These are phyloP conservation scores for Mystacides longicornis DNA, from an alignment of 2,888 invertebrate species.

Conservation along the genomic window DNA sequence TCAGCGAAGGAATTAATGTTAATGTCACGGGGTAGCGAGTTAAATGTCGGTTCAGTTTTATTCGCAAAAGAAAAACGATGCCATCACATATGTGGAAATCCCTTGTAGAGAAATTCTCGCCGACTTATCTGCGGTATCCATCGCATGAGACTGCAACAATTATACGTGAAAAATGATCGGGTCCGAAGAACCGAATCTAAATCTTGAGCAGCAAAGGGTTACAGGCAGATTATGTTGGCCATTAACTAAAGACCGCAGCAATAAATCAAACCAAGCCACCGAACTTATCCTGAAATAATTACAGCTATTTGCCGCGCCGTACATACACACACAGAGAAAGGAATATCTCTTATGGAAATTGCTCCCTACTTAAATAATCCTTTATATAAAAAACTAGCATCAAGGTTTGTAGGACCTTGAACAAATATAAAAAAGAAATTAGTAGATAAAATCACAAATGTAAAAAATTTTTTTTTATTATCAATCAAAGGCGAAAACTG, in stretches of 20 bases:
- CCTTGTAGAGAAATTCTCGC: conserved; percentile 1
- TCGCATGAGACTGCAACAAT: conserved; percentile 14
- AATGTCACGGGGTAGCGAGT: too few species aligned
- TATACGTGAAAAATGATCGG: conserved; percentile 13
- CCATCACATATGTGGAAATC: not conserved
- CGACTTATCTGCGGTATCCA: conserved; percentile 1
- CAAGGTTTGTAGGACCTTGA: too few species aligned
- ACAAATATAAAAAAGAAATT: too few species aligned
- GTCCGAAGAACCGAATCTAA: conserved; percentile 11
- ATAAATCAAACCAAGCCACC: conserved; percentile 14
- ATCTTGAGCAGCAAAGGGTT: conserved; percentile 5
- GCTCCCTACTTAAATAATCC: too few species aligned
- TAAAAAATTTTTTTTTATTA: too few species aligned
- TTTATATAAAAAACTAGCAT: too few species aligned
- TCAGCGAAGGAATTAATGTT: too few species aligned
- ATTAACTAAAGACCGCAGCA: conserved; percentile 11
- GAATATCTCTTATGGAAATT: conserved; percentile 1
- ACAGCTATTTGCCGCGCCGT: conserved; percentile 8
- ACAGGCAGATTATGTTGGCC: conserved; percentile 12
- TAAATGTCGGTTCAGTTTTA: too few species aligned
- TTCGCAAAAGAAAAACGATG: too few species aligned
- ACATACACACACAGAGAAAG: not conserved
- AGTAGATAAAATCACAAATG: too few species aligned
- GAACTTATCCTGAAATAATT: conserved; percentile 16
- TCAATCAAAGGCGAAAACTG: too few species aligned